These are phyloP conservation scores for Acanthurus tractus DNA, from an alignment of 2,797 vertebrate species.

Conservation along the genomic window DNA sequence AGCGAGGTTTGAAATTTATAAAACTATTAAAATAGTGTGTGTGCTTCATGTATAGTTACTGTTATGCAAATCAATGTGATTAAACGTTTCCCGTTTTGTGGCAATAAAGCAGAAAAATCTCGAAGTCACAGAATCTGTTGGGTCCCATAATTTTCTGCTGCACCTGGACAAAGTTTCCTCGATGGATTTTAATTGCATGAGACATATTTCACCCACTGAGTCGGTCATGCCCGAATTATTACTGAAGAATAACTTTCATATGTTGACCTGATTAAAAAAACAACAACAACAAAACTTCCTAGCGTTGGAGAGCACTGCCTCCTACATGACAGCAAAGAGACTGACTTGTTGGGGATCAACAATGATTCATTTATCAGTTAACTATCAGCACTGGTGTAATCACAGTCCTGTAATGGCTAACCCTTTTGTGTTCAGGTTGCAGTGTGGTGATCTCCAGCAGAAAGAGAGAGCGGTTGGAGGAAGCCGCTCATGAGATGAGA, in stretches of 20 bases:
- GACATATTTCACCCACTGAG: not conserved
- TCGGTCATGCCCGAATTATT: not conserved
- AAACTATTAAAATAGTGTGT: not conserved
- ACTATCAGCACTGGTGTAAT: not conserved
- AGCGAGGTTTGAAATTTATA: not conserved
- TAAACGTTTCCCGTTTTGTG: not conserved
- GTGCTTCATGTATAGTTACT: not conserved
- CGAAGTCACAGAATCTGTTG: not conserved
- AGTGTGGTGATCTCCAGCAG: slow-evolving; percentile 94
- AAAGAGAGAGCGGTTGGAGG: slow-evolving; percentile 87
- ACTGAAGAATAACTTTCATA: not conserved
- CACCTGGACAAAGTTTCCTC: not conserved
- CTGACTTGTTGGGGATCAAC: not conserved
- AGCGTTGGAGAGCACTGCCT: not conserved
- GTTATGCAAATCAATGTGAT: not conserved
- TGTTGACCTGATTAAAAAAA: not conserved
- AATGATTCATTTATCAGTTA: not conserved
- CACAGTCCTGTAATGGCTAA: not conserved
- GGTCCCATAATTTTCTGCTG: not conserved
- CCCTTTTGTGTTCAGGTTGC: slow-evolving; percentile 85
- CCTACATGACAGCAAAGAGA: not conserved
- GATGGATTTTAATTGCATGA: not conserved
- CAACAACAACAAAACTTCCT: fast-evolving
- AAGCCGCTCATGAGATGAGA: slow-evolving; percentile 87
- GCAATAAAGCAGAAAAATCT: not conserved